Conservation (phyloP, 2,113 vertebrate genomes). For the Ursus arctos region DNA sequence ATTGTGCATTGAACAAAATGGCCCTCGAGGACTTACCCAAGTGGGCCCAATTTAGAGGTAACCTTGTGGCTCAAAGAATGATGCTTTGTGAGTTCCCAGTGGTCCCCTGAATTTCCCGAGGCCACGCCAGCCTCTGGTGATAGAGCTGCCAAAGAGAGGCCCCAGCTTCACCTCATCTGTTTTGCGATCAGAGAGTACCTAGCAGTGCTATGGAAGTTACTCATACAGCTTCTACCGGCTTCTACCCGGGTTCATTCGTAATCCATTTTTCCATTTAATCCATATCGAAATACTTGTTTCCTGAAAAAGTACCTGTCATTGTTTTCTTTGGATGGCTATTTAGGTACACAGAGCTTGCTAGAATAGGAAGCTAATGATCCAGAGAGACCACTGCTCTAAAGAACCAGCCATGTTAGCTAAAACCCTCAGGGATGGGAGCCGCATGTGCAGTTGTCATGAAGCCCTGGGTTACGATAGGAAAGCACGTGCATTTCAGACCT, state of each 20-base stretch:
- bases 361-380: not conserved
- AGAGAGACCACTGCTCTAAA: not conserved
- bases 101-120: not conserved
- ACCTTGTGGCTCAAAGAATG: not conserved
- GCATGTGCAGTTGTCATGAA: not conserved
- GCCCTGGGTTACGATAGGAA: not conserved
- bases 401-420: not conserved
- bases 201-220: not conserved
- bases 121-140: not conserved
- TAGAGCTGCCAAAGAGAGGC: not conserved
- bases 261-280: not conserved
- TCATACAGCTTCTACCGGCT: not conserved
- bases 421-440: not conserved
- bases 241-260: not conserved
- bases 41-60: not conserved
- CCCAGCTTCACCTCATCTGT: not conserved
- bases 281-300: constrained; percentile 39
- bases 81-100: not conserved
- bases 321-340: not conserved
- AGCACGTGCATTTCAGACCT: not conserved
- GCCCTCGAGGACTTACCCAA: not conserved
- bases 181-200: not conserved
- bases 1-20: not conserved
- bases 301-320: constrained; percentile 11
- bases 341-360: not conserved